Percentiles rank a stretch among this genome's conserved stretches.
Conservation (phyloP, 30 jellyfish, hydroid and myxozoan species). For the Hydractinia symbiolongicarpus region DNA sequence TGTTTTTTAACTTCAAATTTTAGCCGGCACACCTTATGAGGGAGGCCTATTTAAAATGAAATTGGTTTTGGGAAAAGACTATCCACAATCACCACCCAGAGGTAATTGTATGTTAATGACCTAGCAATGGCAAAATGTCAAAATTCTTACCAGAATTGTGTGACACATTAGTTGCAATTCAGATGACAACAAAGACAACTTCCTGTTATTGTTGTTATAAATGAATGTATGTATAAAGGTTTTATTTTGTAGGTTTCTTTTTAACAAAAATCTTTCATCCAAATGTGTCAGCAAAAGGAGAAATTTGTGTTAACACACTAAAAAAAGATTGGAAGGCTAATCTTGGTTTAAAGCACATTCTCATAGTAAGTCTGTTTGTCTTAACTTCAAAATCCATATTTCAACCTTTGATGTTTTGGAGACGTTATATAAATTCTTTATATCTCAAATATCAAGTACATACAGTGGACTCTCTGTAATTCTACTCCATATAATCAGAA, state of each 20-base stretch:
- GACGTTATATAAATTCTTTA: too few species aligned
- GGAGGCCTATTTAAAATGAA: conserved; percentile 96
- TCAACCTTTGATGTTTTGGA: neutral
- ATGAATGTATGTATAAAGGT: neutral
- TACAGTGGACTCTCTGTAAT: too few species aligned
- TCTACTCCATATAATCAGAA: too few species aligned
- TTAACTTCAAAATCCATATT: neutral
- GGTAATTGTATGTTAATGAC: conserved; percentile 32
- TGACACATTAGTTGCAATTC: too few species aligned
- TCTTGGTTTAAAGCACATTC: conserved; percentile 81
- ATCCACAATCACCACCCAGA: conserved; percentile 90
- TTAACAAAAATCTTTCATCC: conserved; percentile 95
- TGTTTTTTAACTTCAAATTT: neutral
- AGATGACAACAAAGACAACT: neutral
- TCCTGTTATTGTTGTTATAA: neutral
- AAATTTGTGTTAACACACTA: conserved; percentile 88
- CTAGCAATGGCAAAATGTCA: neutral
- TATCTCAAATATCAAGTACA: too few species aligned
- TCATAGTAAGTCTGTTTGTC: conserved; percentile 50
- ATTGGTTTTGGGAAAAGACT: conserved; percentile 87
- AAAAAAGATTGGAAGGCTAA: conserved; percentile 95
- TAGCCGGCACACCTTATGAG: conserved; percentile 98
- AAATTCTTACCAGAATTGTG: neutral
- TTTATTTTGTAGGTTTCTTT: conserved; percentile 60
- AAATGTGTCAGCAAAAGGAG: conserved; percentile 91